These are phyloP conservation scores for Microcaecilia unicolor DNA, from an alignment of 2,797 vertebrate species.

Conservation along the genomic window DNA sequence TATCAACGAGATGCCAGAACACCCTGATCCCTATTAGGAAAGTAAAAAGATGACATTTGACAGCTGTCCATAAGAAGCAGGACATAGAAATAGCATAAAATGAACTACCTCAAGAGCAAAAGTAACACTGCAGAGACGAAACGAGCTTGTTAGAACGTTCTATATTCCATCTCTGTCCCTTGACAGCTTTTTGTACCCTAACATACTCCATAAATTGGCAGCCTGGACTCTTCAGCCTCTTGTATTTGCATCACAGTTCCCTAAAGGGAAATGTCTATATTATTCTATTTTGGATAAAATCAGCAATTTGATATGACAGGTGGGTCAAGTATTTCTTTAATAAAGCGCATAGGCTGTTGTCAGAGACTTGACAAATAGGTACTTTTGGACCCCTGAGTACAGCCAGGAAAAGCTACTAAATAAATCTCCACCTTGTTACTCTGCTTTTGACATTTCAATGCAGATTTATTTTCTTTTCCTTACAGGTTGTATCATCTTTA, in stretches of 20 bases:
- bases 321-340: slow-evolving; percentile 85
- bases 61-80: slow-evolving; percentile 60
- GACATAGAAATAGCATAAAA: slow-evolving; percentile 47
- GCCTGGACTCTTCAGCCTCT: slow-evolving; percentile 68
- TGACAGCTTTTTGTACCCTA: slow-evolving; percentile 73
- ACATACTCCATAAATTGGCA: slow-evolving; percentile 88
- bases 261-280: slow-evolving; percentile 78
- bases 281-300: slow-evolving; percentile 81
- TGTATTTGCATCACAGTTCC: slow-evolving; percentile 91
- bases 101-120: slow-evolving; percentile 55
- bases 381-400: slow-evolving; percentile 60
- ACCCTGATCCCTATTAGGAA: slow-evolving; percentile 16
- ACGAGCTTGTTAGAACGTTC: slow-evolving; percentile 87
- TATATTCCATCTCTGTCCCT: slow-evolving; percentile 74
- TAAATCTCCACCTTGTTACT: slow-evolving; percentile 65
- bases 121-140: slow-evolving; percentile 62
- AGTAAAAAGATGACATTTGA: slow-evolving; percentile 37
- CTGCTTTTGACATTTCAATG: slow-evolving; percentile 55
- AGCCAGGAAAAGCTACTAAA: slow-evolving; percentile 47
- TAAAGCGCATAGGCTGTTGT: slow-evolving; percentile 67
- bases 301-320: slow-evolving; percentile 84
- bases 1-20: slow-evolving; percentile 5
- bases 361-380: slow-evolving; percentile 70
- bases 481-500: neutral
- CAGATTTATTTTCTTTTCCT: slow-evolving; percentile 14